These are phyloP conservation scores for Caenorhabditis brenneri DNA, from an alignment of 1,140 invertebrate species.

Conservation along the genomic window DNA sequence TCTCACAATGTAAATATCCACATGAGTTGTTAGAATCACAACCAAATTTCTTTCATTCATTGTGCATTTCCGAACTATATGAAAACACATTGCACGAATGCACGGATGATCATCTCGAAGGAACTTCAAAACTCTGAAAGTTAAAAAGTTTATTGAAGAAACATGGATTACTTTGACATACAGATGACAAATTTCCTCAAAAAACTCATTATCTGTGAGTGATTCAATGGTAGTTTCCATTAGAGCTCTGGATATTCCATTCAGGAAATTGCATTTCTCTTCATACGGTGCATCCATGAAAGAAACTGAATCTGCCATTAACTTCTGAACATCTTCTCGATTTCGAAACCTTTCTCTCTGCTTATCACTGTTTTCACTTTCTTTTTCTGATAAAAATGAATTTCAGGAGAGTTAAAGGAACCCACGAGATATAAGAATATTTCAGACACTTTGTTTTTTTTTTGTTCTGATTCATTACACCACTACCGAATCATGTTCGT, in stretches of 20 bases:
- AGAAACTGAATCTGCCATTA: neutral
- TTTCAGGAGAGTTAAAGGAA: neutral
- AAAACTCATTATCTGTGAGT: conserved; percentile 18
- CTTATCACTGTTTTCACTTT: conserved; percentile 14
- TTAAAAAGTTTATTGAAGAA: neutral
- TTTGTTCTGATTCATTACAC: too few species aligned
- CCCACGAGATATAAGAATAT: neutral
- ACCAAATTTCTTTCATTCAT: conserved; percentile 50
- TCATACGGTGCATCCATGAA: neutral
- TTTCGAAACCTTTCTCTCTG: neutral
- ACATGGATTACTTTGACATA: neutral
- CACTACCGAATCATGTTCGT: too few species aligned
- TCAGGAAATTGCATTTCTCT: neutral
- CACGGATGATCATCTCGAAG: conserved; percentile 41
- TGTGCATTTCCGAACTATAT: conserved; percentile 43
- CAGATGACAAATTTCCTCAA: conserved; percentile 1
- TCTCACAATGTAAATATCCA: conserved; percentile 48
- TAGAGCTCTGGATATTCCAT: neutral
- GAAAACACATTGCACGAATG: conserved; percentile 49
- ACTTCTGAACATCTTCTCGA: conserved; percentile 8
- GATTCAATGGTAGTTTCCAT: neutral
- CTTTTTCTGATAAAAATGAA: neutral
- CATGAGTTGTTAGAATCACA: conserved; percentile 44
- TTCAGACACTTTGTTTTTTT: too few species aligned
- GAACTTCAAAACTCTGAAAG: conserved; percentile 41